phyloP scores from a whole-genome alignment of 1,140 invertebrate genomes.

The Drosophila pandora region DNA sequence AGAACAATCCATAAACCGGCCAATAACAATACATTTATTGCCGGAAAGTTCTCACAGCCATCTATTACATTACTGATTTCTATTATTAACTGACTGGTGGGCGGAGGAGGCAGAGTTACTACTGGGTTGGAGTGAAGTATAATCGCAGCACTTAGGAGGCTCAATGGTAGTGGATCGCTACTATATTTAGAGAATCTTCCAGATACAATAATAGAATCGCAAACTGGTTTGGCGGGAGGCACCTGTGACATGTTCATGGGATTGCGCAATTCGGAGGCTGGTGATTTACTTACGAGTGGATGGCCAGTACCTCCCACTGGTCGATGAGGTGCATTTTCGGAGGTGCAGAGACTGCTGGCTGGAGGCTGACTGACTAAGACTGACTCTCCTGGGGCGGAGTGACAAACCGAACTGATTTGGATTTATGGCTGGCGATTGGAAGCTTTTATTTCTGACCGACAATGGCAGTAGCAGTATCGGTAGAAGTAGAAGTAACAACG shows the following conservation, averaged over 20 bases:
- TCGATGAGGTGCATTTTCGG: conserved; percentile 52
- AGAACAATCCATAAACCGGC: conserved; percentile 23
- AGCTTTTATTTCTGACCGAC: conserved; percentile 28
- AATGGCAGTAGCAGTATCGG: conserved; percentile 6
- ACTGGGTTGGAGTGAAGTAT: neutral
- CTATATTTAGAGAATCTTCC: no score
- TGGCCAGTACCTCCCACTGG: conserved; percentile 66
- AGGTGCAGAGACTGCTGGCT: no score
- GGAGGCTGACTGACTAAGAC: no score
- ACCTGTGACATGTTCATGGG: conserved; percentile 10
- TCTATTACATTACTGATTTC: conserved; percentile 8
- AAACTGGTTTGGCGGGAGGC: no score
- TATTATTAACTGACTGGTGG: neutral
- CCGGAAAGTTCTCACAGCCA: conserved; percentile 18
- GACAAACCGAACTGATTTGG: conserved; percentile 49
- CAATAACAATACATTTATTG: conserved; percentile 15
- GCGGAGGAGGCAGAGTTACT: neutral
- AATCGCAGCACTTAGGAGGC: no score
- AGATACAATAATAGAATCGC: no score
- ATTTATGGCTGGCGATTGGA: conserved; percentile 22
- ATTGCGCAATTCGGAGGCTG: conserved; percentile 18
- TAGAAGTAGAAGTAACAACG: conserved; percentile 8
- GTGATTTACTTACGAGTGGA: conserved; percentile 58
- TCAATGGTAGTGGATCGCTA: neutral
- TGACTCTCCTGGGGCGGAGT: conserved; percentile 35